Evolutionary conservation across 2,113 vertebrate species (phyloP).

Genomic region (Oreocharis arfaki): DNA sequence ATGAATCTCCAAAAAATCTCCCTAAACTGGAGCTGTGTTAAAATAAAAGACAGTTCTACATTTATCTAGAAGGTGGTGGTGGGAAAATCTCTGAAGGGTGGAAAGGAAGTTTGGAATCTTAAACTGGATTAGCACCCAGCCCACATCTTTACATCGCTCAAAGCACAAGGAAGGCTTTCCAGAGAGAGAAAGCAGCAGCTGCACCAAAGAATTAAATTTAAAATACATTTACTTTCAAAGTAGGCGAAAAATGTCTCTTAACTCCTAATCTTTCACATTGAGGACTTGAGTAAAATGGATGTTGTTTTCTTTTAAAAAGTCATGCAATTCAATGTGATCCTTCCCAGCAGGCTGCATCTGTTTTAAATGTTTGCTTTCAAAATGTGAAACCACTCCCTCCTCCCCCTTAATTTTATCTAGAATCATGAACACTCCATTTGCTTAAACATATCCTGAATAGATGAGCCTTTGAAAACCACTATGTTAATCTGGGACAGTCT

Average conservation of each 20-base stretch:
- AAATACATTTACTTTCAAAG: conserved; percentile 48
- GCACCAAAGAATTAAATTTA: conserved; percentile 23
- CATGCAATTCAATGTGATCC: conserved; percentile 15
- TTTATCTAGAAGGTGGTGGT: not conserved
- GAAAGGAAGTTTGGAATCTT: not conserved
- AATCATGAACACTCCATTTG: conserved; percentile 32
- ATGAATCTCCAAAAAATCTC: not conserved
- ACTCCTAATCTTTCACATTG: conserved; percentile 5
- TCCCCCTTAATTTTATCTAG: conserved; percentile 21
- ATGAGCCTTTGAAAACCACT: not conserved
- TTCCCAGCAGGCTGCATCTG: conserved; percentile 31
- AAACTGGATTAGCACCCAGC: conserved; percentile 6
- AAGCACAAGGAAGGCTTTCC: not conserved
- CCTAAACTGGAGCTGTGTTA: not conserved
- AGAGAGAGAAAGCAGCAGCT: conserved; percentile 29
- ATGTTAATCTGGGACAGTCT: not conserved
- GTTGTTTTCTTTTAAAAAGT: conserved; percentile 1
- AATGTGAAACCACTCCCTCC: not conserved
- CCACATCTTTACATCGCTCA: not conserved
- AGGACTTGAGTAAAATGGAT: conserved; percentile 8
- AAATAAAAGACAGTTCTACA: not conserved
- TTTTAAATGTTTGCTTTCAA: conserved; percentile 14
- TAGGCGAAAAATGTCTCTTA: not conserved
- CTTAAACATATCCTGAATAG: conserved; percentile 3
- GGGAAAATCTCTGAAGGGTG: not conserved